Percentiles rank a stretch among this genome's conserved stretches.
phyloP scores from a whole-genome alignment of 2,888 invertebrate genomes.

The Drosophila birchii region DNA sequence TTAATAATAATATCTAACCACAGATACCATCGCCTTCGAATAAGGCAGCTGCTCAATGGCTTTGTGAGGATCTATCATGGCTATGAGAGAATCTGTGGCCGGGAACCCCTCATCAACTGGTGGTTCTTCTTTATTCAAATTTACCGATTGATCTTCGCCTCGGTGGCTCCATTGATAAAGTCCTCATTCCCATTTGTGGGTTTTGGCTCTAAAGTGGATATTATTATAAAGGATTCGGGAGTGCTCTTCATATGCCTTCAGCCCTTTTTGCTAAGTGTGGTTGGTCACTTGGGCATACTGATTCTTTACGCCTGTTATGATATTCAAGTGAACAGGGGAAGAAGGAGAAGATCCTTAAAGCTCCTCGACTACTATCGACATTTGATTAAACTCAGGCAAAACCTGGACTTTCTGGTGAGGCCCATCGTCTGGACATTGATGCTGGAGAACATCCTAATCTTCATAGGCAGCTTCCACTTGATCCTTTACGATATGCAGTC shows the following conservation, averaged over 20 bases:
- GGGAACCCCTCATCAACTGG: constrained; percentile 48
- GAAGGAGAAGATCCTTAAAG: not conserved
- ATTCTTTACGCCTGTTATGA: constrained; percentile 46
- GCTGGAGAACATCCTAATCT: not conserved
- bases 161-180: not conserved
- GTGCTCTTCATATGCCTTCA: constrained; percentile 48
- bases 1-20: too few relatives aligned
- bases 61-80: constrained; percentile 30
- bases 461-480: constrained; percentile 39
- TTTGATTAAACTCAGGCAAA: constrained; percentile 42
- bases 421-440: constrained; percentile 44
- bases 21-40: constrained; percentile 1
- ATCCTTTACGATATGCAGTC: constrained; percentile 24
- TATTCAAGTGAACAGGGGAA: not conserved
- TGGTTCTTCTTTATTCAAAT: constrained; percentile 4
- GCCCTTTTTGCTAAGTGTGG: constrained; percentile 35
- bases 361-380: constrained; percentile 34
- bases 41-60: constrained; percentile 38
- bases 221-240: not conserved
- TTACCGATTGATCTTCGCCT: fast-evolving
- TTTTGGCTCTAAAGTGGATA: not conserved
- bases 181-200: not conserved
- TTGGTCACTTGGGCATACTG: constrained; percentile 39
- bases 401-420: constrained; percentile 49
- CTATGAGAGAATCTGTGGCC: constrained; percentile 16